Conservation (phyloP, 2,797 vertebrate species). For the Artibeus jamaicensis region DNA sequence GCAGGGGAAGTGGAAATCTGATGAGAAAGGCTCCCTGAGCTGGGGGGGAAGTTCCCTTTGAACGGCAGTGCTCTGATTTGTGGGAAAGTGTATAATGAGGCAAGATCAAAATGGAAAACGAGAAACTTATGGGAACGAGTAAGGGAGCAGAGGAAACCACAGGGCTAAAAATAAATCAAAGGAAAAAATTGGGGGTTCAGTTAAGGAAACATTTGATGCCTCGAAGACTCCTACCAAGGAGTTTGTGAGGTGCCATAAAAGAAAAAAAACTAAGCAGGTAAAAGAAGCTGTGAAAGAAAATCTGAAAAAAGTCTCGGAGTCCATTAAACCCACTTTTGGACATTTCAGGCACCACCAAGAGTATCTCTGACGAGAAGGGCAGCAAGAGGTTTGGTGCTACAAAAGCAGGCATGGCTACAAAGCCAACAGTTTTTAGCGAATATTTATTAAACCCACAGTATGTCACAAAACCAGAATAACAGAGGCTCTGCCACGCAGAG, state of each 20-base stretch:
- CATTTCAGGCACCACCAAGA: slow-evolving; percentile 93
- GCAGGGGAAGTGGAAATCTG: slow-evolving; percentile 85
- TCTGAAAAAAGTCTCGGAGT: slow-evolving; percentile 95
- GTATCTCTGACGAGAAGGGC: slow-evolving; percentile 89
- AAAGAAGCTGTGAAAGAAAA: slow-evolving; percentile 98
- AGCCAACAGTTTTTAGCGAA: slow-evolving; percentile 78
- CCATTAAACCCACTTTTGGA: slow-evolving; percentile 95
- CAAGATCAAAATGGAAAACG: slow-evolving; percentile 87
- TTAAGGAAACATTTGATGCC: slow-evolving; percentile 95
- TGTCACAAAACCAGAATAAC: slow-evolving; percentile 79
- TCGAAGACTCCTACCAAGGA: slow-evolving; percentile 98
- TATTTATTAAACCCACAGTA: slow-evolving; percentile 66
- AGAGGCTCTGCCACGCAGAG: slow-evolving; percentile 75
- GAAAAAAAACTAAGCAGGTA: slow-evolving; percentile 95
- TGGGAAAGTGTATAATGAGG: slow-evolving; percentile 97
- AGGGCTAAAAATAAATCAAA: slow-evolving; percentile 87
- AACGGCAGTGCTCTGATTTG: slow-evolving; percentile 96
- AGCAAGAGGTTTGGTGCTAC: slow-evolving; percentile 79
- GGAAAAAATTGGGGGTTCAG: slow-evolving; percentile 88
- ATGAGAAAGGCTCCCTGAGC: slow-evolving; percentile 85
- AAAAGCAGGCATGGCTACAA: slow-evolving; percentile 81
- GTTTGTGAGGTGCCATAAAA: slow-evolving; percentile 97
- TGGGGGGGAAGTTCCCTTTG: slow-evolving; percentile 93
- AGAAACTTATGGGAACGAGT: slow-evolving; percentile 80
- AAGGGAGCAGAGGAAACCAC: slow-evolving; percentile 73